Evolutionary conservation across 2,113 vertebrate genomes (phyloP).

Genomic region (Dasypus novemcinctus): DNA sequence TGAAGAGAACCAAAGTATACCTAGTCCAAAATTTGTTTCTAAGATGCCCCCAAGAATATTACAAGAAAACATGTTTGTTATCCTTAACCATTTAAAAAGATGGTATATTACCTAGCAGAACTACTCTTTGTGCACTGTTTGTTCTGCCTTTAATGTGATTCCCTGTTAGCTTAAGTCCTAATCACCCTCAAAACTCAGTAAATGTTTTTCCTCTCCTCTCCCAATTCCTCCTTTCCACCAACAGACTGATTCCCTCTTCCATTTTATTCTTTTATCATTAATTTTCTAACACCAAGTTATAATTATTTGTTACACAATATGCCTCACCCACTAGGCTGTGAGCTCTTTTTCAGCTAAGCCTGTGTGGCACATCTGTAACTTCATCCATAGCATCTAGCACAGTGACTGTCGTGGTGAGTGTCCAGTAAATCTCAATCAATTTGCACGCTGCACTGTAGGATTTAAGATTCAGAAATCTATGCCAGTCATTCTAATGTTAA

Average conservation of each 20-base stretch:
- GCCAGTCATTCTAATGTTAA: background rate
- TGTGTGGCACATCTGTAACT: background rate
- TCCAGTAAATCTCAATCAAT: background rate
- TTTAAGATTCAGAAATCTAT: background rate
- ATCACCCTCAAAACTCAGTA: background rate
- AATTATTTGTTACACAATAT: background rate
- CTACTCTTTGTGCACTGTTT: background rate
- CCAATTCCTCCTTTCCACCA: background rate
- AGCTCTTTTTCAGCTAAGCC: background rate
- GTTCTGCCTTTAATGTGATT: background rate
- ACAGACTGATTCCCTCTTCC: background rate
- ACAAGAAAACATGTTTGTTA: background rate
- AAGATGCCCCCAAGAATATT: background rate
- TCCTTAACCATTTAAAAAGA: background rate
- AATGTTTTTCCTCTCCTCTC: background rate
- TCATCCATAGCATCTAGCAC: background rate
- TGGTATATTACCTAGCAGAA: background rate
- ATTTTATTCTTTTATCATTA: background rate
- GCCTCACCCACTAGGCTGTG: background rate
- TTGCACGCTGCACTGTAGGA: background rate
- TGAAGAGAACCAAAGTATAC: background rate
- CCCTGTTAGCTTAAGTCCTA: background rate
- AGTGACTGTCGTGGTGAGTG: background rate
- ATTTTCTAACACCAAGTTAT: background rate
- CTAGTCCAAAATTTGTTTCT: background rate